Conservation (phyloP, 1,140 invertebrate species). For the Meloidogyne chitwoodi region DNA sequence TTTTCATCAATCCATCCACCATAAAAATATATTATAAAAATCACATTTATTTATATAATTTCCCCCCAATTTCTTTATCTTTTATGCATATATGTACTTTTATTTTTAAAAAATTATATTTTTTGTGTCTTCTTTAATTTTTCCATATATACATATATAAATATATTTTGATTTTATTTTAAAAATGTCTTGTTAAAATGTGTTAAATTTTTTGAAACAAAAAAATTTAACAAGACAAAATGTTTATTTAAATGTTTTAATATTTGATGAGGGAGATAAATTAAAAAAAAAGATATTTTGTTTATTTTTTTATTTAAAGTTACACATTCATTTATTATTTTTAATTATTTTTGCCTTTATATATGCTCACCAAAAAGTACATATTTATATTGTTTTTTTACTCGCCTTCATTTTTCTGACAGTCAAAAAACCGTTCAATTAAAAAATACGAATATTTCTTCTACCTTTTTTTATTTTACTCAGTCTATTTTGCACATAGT, state of each 20-base stretch:
- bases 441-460: too few species aligned
- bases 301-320: not conserved
- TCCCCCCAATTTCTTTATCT: too few species aligned
- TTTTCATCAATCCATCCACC: not conserved
- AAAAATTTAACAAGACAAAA: not conserved
- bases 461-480: too few species aligned
- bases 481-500: too few species aligned
- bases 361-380: not conserved
- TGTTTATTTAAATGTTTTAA: not conserved
- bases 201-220: not conserved
- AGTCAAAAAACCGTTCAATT: not conserved
- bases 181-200: not conserved
- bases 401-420: not conserved
- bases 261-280: not conserved
- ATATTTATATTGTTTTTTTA: not conserved
- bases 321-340: not conserved
- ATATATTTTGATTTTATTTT: not conserved
- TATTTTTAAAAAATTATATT: not conserved
- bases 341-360: not conserved
- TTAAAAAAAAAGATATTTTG: not conserved
- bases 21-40: not conserved
- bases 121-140: not conserved
- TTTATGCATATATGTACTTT: not conserved
- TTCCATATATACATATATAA: not conserved
- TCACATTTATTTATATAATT: too few species aligned